phyloP scores from a whole-genome alignment of 1,140 invertebrate species.

The Doryteuthis pealeii region DNA sequence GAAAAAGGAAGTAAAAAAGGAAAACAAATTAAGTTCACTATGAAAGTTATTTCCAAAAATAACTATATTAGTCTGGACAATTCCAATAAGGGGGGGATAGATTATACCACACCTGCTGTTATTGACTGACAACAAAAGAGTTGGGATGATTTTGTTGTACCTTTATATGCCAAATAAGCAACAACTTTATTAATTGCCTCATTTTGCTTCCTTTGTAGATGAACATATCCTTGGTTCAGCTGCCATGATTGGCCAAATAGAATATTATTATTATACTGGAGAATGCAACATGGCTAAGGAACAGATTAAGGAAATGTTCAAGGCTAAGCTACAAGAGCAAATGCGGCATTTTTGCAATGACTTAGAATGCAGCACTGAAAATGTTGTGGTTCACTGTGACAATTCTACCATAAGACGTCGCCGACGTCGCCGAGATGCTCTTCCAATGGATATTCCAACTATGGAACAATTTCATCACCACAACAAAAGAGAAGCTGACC shows the following conservation, averaged over 20 bases:
- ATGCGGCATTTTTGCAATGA: conserved; percentile 25
- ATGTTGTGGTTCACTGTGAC: conserved; percentile 22
- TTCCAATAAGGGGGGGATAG: too few relatives aligned
- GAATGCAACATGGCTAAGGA: conserved; percentile 17
- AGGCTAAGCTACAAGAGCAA: conserved; percentile 14
- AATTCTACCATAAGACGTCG: conserved; percentile 15
- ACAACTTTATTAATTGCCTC: not conserved
- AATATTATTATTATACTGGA: conserved; percentile 27
- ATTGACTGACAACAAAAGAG: too few relatives aligned
- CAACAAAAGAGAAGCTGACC: not conserved
- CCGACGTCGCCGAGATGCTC: not conserved
- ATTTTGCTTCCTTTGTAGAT: not conserved
- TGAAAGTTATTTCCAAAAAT: too few relatives aligned
- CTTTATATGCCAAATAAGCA: too few relatives aligned
- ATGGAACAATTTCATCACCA: too few relatives aligned
- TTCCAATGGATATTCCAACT: too few relatives aligned
- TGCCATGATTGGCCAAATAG: conserved; percentile 16
- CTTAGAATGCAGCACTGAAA: conserved; percentile 17
- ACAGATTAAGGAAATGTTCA: conserved; percentile 24
- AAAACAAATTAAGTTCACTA: too few relatives aligned
- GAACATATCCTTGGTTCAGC: conserved; percentile 19
- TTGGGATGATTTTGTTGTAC: too few relatives aligned
- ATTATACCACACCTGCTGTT: too few relatives aligned
- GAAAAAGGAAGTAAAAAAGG: too few relatives aligned
- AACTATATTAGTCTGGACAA: too few relatives aligned